Evolutionary conservation across 2,113 vertebrate species (phyloP).

Genomic region (Hiodon tergisus): DNA sequence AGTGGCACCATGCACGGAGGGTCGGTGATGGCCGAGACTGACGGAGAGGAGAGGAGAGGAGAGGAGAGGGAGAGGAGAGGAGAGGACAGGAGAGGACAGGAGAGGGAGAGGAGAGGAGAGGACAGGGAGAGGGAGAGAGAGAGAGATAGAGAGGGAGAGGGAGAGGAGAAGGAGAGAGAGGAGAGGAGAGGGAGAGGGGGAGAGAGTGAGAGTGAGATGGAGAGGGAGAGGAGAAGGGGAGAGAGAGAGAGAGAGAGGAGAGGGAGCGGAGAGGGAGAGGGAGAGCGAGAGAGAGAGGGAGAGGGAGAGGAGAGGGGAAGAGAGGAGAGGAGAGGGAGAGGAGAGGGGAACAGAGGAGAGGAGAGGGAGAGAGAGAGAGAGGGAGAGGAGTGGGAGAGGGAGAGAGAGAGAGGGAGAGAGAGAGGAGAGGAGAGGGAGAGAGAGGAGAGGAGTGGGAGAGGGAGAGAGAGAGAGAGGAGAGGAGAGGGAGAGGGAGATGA

Average conservation of each 20-base stretch:
- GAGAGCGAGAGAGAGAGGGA: too few relatives aligned
- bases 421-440: background rate
- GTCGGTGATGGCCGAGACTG: background rate
- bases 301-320: too few relatives aligned
- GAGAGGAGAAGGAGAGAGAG: background rate
- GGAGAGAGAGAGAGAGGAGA: background rate
- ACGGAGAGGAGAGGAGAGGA: background rate
- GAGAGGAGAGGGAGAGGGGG: background rate
- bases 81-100: background rate
- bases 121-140: too few relatives aligned
- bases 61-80: too few relatives aligned
- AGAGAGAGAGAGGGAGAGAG: too few relatives aligned
- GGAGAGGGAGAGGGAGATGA: background rate
- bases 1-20: conserved; percentile 39
- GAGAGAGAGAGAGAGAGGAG: background rate
- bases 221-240: background rate
- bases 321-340: too few relatives aligned
- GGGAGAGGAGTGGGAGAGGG: background rate
- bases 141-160: background rate
- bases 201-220: background rate
- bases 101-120: background rate
- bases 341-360: too few relatives aligned
- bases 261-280: too few relatives aligned
- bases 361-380: too few relatives aligned
- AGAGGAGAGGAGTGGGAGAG: background rate